These are phyloP conservation scores for Podiceps cristatus DNA, from an alignment of 2,113 vertebrate genomes.

Conservation along the genomic window DNA sequence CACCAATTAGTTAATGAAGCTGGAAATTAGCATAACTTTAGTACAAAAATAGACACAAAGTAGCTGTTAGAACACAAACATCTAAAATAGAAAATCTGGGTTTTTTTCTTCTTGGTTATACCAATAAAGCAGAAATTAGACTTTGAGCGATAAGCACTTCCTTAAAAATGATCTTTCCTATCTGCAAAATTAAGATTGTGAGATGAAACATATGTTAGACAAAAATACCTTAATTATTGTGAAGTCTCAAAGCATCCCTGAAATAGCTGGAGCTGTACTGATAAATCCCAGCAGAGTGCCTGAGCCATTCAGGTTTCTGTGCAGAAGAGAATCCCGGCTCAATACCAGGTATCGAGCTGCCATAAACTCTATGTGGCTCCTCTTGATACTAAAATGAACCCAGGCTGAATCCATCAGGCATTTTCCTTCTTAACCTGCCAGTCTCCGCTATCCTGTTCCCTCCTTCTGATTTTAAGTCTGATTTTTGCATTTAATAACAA, in stretches of 20 bases:
- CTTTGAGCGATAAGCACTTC: neutral
- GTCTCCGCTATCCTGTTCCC: neutral
- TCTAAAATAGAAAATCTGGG: neutral
- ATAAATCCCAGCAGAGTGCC: accelerated
- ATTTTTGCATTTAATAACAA: neutral
- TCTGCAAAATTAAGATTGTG: neutral
- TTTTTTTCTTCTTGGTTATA: neutral
- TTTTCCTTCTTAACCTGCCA: neutral
- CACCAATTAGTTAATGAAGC: constrained; percentile 25
- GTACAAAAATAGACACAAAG: constrained; percentile 3
- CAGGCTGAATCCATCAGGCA: neutral
- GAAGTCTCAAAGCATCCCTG: neutral
- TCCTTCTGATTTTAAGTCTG: neutral
- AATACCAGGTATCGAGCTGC: neutral
- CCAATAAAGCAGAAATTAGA: neutral
- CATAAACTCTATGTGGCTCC: neutral
- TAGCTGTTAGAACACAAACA: neutral
- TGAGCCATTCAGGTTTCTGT: neutral
- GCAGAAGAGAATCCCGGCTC: neutral
- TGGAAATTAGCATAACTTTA: neutral
- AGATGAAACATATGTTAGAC: neutral
- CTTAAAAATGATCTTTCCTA: neutral
- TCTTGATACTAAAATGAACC: neutral
- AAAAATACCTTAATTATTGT: neutral
- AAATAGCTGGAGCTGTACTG: neutral